Conservation (phyloP, 1,140 invertebrate species). For the Cotesia glomerata region DNA sequence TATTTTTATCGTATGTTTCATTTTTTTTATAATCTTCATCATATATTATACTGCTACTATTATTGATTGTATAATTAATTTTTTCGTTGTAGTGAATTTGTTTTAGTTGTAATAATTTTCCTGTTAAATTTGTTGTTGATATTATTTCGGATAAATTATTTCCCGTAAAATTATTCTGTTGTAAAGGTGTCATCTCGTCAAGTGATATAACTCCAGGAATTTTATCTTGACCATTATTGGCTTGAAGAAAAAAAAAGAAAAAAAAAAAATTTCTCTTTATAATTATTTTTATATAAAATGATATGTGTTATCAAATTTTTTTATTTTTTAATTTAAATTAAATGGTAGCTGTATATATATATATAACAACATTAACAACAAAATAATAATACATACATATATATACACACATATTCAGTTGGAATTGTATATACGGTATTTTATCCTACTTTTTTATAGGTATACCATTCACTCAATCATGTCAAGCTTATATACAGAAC, state of each 20-base stretch:
- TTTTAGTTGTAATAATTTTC: background rate
- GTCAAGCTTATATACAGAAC: no score
- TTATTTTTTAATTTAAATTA: no score
- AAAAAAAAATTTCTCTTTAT: background rate
- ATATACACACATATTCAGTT: no score
- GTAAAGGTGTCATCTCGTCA: background rate
- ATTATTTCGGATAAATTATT: background rate
- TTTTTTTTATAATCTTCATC: no score
- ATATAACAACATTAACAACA: no score
- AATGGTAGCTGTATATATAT: no score
- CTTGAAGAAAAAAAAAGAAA: background rate
- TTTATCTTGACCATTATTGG: background rate
- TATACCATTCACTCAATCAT: no score
- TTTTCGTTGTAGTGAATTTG: background rate
- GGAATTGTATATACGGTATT: background rate
- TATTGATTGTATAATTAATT: background rate
- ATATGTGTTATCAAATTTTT: no score
- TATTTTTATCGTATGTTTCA: no score
- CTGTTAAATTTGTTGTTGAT: background rate
- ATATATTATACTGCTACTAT: no score
- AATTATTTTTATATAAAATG: no score
- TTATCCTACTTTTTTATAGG: background rate
- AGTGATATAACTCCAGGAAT: slow-evolving; percentile 18
- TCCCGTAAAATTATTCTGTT: background rate
- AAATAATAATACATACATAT: background rate